Evolutionary conservation across 2,797 vertebrate species (phyloP).

Genomic region (Chaunax sp.): DNA sequence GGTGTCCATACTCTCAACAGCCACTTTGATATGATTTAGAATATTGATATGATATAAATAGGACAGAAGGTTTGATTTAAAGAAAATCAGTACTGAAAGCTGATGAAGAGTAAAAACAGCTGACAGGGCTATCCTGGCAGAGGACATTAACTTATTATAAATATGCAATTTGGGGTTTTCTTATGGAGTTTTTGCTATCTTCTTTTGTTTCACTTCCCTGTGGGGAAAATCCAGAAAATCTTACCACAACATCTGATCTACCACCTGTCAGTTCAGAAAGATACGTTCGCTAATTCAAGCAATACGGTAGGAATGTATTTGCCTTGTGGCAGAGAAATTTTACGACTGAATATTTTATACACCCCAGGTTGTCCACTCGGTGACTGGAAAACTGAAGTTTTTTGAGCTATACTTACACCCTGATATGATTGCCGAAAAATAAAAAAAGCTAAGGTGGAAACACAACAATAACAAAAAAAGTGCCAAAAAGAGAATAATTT

Average conservation of each 20-base stretch:
- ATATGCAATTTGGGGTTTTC: slow-evolving; percentile 57
- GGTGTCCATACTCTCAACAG: slow-evolving; percentile 61
- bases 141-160: too few relatives aligned
- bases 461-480: slow-evolving; percentile 65
- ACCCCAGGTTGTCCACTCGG: neutral
- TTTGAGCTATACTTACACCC: slow-evolving; percentile 37
- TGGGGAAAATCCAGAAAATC: slow-evolving; percentile 61
- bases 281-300: slow-evolving; percentile 11
- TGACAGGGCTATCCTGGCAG: slow-evolving; percentile 28
- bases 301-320: neutral
- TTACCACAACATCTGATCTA: slow-evolving; percentile 32
- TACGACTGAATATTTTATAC: neutral
- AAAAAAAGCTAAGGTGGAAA: slow-evolving; percentile 12
- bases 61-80: slow-evolving; percentile 1
- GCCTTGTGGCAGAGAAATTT: neutral
- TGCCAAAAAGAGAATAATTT: slow-evolving; percentile 68
- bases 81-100: slow-evolving; percentile 31
- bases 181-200: slow-evolving; percentile 58
- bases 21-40: slow-evolving; percentile 48
- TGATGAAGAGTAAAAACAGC: slow-evolving; percentile 47
- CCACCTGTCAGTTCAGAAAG: slow-evolving; percentile 37
- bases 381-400: slow-evolving; percentile 11
- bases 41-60: slow-evolving; percentile 21
- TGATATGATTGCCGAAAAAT: slow-evolving; percentile 74
- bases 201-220: slow-evolving; percentile 70